Evolutionary conservation across 2,888 invertebrate species (phyloP).

Genomic region (Mongoloraphidia duomilia): DNA sequence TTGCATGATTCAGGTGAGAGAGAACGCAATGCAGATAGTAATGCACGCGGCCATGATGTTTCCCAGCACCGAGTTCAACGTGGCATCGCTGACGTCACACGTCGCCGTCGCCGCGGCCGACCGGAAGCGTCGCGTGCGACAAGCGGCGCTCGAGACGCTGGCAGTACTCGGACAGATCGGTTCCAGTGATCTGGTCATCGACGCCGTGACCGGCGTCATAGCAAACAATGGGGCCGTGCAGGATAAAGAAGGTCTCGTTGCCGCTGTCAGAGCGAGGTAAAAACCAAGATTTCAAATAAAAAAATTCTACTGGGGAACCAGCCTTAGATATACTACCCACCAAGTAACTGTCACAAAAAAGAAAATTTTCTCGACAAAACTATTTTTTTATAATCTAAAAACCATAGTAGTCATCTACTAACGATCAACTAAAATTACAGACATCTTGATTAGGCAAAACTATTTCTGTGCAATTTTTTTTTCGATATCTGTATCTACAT

Average conservation of each 20-base stretch:
- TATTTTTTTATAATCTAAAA: no score
- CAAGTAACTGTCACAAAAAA: no score
- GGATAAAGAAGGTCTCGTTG: constrained; percentile 45
- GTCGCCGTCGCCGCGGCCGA: constrained; percentile 27
- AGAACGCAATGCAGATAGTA: constrained; percentile 60
- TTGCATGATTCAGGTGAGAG: constrained; percentile 40
- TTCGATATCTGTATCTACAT: no score
- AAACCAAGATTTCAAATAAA: no score
- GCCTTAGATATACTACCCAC: no score
- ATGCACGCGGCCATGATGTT: constrained; percentile 65
- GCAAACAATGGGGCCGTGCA: constrained; percentile 28
- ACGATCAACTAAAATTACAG: no score
- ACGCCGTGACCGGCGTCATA: constrained; percentile 43
- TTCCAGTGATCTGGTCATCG: constrained; percentile 44
- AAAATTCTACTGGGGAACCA: no score
- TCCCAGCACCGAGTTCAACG: constrained; percentile 61
- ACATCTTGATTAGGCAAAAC: no score
- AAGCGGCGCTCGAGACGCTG: constrained; percentile 63
- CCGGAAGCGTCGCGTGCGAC: constrained; percentile 59
- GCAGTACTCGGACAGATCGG: constrained; percentile 63
- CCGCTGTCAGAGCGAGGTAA: constrained; percentile 55
- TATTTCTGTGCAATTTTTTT: no score
- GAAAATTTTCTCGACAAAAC: no score
- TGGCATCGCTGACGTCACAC: constrained; percentile 24
- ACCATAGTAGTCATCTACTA: no score